These are phyloP conservation scores for Troides helena DNA, from an alignment of 2,888 invertebrate species.

Conservation along the genomic window DNA sequence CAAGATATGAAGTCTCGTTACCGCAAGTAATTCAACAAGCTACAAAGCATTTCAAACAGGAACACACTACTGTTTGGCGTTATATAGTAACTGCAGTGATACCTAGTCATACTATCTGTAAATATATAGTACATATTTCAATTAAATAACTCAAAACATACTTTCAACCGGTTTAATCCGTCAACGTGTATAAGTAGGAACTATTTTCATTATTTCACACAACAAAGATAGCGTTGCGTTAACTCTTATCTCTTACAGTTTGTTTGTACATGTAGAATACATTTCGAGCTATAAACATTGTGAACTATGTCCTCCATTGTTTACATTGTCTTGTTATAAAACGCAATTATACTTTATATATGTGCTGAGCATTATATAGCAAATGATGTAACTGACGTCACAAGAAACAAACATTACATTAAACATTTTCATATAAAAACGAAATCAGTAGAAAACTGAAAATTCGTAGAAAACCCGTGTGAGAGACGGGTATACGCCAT, in stretches of 20 bases:
- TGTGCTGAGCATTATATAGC: neutral
- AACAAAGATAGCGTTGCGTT: conserved; percentile 20
- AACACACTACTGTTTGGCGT: too few species aligned
- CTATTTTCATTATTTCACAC: conserved; percentile 16
- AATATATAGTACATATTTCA: neutral
- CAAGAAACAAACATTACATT: too few species aligned
- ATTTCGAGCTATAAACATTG: conserved; percentile 9
- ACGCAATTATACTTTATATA: neutral
- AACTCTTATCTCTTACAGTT: conserved; percentile 18
- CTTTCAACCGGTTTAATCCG: conserved; percentile 1
- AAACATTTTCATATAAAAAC: too few species aligned
- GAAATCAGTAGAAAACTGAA: too few species aligned
- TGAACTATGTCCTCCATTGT: conserved; percentile 8
- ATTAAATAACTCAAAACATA: neutral
- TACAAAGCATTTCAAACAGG: too few species aligned
- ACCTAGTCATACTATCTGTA: too few species aligned
- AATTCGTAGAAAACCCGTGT: too few species aligned
- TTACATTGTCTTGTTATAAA: conserved; percentile 2
- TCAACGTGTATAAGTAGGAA: neutral
- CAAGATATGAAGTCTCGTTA: too few species aligned
- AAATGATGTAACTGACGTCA: neutral
- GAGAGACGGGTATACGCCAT: too few species aligned
- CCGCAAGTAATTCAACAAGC: too few species aligned
- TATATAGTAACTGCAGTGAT: too few species aligned
- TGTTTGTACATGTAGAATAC: conserved; percentile 15